A percentile compares a stretch with the other conserved stretches of the same genome.
Evolutionary conservation across 2,113 vertebrate species (phyloP).

Genomic region (Leptodactylus fuscus): DNA sequence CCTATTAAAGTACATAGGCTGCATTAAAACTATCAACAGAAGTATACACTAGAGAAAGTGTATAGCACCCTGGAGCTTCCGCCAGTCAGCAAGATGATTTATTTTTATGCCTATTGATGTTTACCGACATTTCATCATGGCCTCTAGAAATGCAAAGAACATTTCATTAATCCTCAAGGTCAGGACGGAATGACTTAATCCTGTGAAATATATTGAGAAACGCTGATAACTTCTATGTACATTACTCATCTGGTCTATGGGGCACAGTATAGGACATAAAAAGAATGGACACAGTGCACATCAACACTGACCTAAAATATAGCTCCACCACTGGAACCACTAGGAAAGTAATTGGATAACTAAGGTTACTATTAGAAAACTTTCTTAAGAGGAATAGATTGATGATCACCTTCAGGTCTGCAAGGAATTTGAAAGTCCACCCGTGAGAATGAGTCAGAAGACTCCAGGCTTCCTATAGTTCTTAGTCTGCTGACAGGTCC

Average conservation of each 20-base stretch:
- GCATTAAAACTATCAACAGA: constrained; percentile 6
- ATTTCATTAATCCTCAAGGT: constrained; percentile 34
- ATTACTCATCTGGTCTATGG: not conserved
- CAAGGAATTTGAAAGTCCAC: not conserved
- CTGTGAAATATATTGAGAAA: not conserved
- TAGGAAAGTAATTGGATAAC: too few species aligned
- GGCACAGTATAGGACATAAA: not conserved
- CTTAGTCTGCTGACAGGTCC: too few species aligned
- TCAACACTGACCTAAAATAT: too few species aligned
- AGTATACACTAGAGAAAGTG: not conserved
- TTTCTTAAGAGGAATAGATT: not conserved
- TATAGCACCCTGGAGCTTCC: not conserved
- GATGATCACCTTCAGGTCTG: not conserved
- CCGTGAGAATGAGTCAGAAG: too few species aligned
- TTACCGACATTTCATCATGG: constrained; percentile 12
- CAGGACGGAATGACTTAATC: not conserved
- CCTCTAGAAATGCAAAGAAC: constrained; percentile 13
- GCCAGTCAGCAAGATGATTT: constrained; percentile 23
- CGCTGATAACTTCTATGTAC: too few species aligned
- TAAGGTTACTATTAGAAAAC: too few species aligned
- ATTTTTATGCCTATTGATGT: constrained; percentile 22
- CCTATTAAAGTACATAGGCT: too few species aligned
- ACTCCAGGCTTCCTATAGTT: too few species aligned
- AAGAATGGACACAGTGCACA: not conserved
- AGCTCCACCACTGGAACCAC: too few species aligned